phyloP scores from a whole-genome alignment of 1,140 invertebrate genomes.

The Pararge aegeria region DNA sequence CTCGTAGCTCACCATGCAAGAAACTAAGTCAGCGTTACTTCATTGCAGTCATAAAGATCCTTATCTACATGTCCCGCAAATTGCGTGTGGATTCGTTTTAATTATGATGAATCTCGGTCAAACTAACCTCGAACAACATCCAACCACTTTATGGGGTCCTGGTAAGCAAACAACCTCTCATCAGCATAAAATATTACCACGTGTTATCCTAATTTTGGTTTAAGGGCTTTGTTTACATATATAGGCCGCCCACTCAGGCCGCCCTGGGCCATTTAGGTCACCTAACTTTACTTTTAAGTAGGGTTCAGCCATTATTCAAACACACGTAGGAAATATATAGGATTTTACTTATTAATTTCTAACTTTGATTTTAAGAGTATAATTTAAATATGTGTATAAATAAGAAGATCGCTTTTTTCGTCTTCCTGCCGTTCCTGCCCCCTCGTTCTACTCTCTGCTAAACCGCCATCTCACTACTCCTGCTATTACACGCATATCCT shows the following conservation, averaged over 20 bases:
- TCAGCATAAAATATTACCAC: conserved; percentile 11
- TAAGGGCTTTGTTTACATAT: conserved; percentile 4
- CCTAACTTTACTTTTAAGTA: conserved; percentile 6
- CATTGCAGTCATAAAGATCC: background rate
- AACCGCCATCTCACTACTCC: no score
- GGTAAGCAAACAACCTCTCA: background rate
- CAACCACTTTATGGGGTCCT: conserved; percentile 2
- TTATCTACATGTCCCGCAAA: background rate
- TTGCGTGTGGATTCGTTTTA: background rate
- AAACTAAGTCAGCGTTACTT: conserved; percentile 6
- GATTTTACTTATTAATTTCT: no score
- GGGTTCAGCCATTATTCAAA: conserved; percentile 15
- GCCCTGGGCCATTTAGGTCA: conserved; percentile 12
- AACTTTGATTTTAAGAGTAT: no score
- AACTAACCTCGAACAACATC: conserved; percentile 1
- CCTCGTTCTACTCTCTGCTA: no score
- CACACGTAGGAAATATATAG: no score
- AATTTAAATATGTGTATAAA: no score
- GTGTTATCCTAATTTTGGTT: conserved; percentile 24
- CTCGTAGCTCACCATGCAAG: background rate
- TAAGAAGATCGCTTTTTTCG: no score
- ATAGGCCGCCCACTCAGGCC: background rate
- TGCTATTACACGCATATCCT: no score
- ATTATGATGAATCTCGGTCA: conserved; percentile 3
- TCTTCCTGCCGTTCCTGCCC: no score